Base-by-base conservation (phyloP, 2,888 invertebrate species). In the Litoditis marina region DNA sequence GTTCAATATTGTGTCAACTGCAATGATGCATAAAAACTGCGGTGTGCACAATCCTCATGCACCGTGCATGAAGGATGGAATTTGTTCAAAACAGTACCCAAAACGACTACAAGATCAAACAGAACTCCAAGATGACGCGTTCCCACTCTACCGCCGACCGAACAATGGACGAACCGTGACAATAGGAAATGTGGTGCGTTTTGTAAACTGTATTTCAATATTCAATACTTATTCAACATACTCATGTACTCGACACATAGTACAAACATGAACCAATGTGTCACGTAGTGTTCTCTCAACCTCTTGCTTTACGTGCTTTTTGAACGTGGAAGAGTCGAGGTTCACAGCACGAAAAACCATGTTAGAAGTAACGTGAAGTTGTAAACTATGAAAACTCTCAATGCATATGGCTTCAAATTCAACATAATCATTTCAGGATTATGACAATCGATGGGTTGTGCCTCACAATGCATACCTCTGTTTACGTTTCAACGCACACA, bases 21-120 rank as follows among this genome's bases (percentile, higher is more conserved):
- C 56, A 11, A 81, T 76, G 77, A 59, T 81, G 2, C 80, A 79
- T 63, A 64, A 75, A 0, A 74, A 74, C 7, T 80, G 79, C 54
- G 80, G 78, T 6, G 30, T 22, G 3, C 30, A 60, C 6, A 80
- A 81, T 56, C 60, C 62, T 27, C 42, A 57, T 5, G 36, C 83
- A 30, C 80, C 83, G 1, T 85, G 84, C 74, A 85, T 84, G 84
- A 64, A 65, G n/a, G 71, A 82, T 50, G 81, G 34, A 8, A 53
- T 27, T 1, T 85, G 85, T 73, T 68, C 77, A 0, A 85, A 85
- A 71, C 68, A 70, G 7, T 85, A 77, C 66, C 84, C 84, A 19
- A 79, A 81, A 60, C 64, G 69, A 1, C 77, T 79, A 60, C 19
- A 32, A 5, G 60, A 69, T 13, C 67, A 64, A 36, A 85, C 84